Evolutionary conservation across 1,140 invertebrate species (phyloP).

Genomic region (Heliconius himera): DNA sequence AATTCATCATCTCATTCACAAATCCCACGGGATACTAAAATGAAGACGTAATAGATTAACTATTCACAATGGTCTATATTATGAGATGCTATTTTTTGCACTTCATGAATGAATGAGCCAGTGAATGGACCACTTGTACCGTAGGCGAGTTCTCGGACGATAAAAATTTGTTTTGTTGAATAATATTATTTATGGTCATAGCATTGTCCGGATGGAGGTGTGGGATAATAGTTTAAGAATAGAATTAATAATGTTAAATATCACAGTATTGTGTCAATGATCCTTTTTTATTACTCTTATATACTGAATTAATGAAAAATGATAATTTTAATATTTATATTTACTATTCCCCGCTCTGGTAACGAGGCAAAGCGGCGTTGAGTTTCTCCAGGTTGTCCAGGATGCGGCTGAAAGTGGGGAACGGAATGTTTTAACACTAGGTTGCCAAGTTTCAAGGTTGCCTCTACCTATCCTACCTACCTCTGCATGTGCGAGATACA

Average conservation of each 20-base stretch:
- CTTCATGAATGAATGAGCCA: slow-evolving; percentile 54
- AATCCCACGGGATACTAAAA: slow-evolving; percentile 68
- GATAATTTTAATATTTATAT: no score
- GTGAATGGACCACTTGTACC: slow-evolving; percentile 55
- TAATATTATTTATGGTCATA: slow-evolving; percentile 68
- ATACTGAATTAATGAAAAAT: no score
- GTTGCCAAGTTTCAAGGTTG: no score
- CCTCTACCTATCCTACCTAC: no score
- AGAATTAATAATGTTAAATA: neutral
- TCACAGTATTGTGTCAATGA: neutral
- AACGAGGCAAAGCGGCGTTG: no score
- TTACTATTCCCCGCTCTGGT: no score
- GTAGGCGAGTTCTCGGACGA: slow-evolving; percentile 47
- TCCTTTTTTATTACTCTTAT: neutral
- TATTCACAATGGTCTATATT: slow-evolving; percentile 49
- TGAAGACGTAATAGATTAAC: slow-evolving; percentile 70
- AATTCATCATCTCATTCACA: slow-evolving; percentile 59
- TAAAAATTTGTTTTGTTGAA: slow-evolving; percentile 75
- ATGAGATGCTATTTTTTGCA: slow-evolving; percentile 57
- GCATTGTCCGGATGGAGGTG: slow-evolving; percentile 43
- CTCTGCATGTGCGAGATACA: no score
- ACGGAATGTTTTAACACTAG: no score
- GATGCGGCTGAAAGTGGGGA: no score
- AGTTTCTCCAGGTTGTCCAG: no score
- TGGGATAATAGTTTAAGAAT: slow-evolving; percentile 20